phyloP scores from a whole-genome alignment of 2,888 invertebrate genomes.

The Callosobruchus maculatus region DNA sequence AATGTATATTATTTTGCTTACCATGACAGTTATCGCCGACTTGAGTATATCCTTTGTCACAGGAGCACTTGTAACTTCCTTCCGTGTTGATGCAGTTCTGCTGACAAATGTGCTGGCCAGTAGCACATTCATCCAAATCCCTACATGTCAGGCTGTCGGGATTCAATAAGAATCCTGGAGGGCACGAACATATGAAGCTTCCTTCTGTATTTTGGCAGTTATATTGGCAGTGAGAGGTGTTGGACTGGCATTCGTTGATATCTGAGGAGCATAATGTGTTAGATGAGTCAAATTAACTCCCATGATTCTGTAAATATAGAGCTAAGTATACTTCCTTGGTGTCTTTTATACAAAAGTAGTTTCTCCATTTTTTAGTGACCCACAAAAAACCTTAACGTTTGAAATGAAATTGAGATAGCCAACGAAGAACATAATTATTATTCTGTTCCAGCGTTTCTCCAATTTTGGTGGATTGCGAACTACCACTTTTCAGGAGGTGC shows the following conservation, averaged over 20 bases:
- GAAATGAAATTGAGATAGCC: too few species aligned
- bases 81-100: conserved; percentile 75
- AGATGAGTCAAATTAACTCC: too few species aligned
- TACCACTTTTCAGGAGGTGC: too few species aligned
- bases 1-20: conserved; percentile 34
- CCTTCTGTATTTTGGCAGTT: conserved; percentile 78
- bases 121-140: conserved; percentile 79
- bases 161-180: conserved; percentile 71
- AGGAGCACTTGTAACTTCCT: conserved; percentile 74
- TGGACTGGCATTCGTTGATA: conserved; percentile 73
- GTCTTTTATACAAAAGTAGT: too few species aligned
- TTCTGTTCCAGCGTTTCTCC: too few species aligned
- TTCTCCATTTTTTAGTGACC: too few species aligned
- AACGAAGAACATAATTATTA: too few species aligned
- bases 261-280: too few species aligned
- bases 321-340: too few species aligned
- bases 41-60: conserved; percentile 71
- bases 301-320: neutral
- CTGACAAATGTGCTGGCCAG: conserved; percentile 72
- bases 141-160: conserved; percentile 71
- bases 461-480: too few species aligned
- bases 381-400: too few species aligned
- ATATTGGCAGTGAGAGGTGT: conserved; percentile 74
- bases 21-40: conserved; percentile 74
- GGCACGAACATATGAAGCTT: conserved; percentile 74